These are phyloP conservation scores for Amphipyra berbera DNA, from an alignment of 2,888 invertebrate species.

Conservation along the genomic window DNA sequence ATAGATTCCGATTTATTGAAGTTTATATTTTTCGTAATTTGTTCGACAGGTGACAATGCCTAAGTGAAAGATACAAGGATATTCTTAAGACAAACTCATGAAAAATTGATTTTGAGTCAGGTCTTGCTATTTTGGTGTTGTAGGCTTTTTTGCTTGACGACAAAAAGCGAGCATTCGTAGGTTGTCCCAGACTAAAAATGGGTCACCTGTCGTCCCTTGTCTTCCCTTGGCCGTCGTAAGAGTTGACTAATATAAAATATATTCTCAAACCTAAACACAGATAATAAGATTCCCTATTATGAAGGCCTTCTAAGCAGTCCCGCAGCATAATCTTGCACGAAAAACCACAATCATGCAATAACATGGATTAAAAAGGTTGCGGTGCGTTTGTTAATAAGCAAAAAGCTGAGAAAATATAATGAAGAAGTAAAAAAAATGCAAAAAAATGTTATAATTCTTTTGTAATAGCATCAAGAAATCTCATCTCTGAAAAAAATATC, in stretches of 20 bases:
- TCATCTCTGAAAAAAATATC: background rate
- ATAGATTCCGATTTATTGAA: conserved; percentile 52
- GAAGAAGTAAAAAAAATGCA: background rate
- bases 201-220: conserved; percentile 22
- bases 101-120: conserved; percentile 8
- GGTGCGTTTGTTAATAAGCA: background rate
- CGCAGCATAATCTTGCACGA: background rate
- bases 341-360: background rate
- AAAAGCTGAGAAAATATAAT: background rate
- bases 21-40: conserved; percentile 44
- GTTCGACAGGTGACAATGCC: conserved; percentile 36
- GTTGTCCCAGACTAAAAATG: conserved; percentile 15
- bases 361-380: background rate
- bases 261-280: background rate
- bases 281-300: too few relatives aligned
- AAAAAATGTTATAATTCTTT: background rate
- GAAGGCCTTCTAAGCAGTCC: too few relatives aligned
- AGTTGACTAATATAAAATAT: conserved; percentile 9
- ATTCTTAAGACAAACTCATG: conserved; percentile 15
- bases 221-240: conserved; percentile 4
- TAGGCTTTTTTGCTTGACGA: background rate
- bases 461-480: background rate
- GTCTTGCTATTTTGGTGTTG: conserved; percentile 6
- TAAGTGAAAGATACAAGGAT: conserved; percentile 52
- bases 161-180: conserved; percentile 4